A percentile compares a stretch with the other conserved stretches of the same genome.
Evolutionary conservation across 2,797 vertebrate genomes (phyloP).

Genomic region (Alauda arvensis): DNA sequence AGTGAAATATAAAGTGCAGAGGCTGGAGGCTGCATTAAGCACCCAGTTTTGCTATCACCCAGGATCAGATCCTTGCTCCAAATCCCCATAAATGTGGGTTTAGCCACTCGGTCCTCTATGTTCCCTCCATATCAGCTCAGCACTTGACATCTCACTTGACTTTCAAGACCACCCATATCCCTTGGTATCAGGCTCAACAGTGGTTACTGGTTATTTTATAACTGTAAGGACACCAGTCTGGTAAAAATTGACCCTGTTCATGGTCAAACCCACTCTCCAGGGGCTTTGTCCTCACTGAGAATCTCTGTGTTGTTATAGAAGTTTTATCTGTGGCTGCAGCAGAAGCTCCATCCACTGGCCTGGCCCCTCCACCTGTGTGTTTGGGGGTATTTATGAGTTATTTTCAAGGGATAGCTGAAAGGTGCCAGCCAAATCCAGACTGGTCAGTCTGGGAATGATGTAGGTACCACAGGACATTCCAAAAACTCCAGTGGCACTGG

Average conservation of each 20-base stretch:
- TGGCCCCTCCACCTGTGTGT: neutral
- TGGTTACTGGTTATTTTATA: neutral
- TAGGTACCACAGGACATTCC: neutral
- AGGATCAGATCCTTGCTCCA: neutral
- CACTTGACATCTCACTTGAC: neutral
- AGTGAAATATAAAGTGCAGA: neutral
- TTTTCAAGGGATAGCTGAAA: neutral
- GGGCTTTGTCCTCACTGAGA: neutral
- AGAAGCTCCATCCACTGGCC: neutral
- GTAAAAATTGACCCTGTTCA: neutral
- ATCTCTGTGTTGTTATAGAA: neutral
- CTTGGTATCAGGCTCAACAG: neutral
- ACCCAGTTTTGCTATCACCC: neutral
- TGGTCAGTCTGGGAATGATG: neutral
- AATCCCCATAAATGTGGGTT: neutral
- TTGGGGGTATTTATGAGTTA: neutral
- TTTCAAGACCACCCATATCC: neutral
- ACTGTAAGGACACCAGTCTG: neutral
- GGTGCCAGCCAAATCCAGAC: neutral
- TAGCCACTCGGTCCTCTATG: neutral
- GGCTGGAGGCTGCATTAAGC: neutral
- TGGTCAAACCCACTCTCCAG: neutral
- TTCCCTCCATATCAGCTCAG: neutral
- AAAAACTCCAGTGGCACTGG: neutral
- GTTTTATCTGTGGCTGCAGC: neutral